Percentiles rank a stretch among this genome's conserved stretches.
phyloP scores from a whole-genome alignment of 2,888 invertebrate species.

The Nemurella pictetii region DNA sequence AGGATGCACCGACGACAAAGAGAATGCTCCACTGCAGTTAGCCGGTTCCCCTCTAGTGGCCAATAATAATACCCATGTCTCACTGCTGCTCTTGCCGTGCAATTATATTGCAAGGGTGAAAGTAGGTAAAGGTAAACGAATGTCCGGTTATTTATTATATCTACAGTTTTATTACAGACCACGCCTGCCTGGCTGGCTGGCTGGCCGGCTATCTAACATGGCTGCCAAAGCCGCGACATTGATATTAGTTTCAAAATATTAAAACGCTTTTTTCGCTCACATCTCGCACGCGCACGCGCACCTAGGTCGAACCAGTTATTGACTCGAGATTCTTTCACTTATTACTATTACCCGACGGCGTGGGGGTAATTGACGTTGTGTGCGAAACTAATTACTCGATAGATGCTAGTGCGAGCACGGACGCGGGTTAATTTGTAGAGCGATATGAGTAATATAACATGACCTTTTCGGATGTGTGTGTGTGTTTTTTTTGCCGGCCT shows the following conservation, averaged over 20 bases:
- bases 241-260: constrained; percentile 12
- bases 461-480: background rate
- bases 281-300: background rate
- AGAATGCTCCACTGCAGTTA: background rate
- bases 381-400: background rate
- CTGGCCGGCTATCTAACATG: no score
- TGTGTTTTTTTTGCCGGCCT: background rate
- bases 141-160: constrained; percentile 12
- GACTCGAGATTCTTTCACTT: background rate
- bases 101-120: constrained; percentile 5
- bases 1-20: background rate
- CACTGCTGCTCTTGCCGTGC: background rate
- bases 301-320: background rate
- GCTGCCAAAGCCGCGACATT: background rate
- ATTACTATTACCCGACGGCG: background rate
- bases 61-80: background rate
- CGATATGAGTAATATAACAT: background rate
- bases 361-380: background rate
- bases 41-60: background rate
- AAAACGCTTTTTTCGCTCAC: background rate
- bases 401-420: background rate
- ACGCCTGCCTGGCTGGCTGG: background rate
- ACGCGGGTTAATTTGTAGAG: background rate
- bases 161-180: background rate
- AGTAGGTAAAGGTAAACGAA: constrained; percentile 17